Evolutionary conservation across 2,797 vertebrate species (phyloP).

Genomic region (Acrossocheilus wenchowensis): DNA sequence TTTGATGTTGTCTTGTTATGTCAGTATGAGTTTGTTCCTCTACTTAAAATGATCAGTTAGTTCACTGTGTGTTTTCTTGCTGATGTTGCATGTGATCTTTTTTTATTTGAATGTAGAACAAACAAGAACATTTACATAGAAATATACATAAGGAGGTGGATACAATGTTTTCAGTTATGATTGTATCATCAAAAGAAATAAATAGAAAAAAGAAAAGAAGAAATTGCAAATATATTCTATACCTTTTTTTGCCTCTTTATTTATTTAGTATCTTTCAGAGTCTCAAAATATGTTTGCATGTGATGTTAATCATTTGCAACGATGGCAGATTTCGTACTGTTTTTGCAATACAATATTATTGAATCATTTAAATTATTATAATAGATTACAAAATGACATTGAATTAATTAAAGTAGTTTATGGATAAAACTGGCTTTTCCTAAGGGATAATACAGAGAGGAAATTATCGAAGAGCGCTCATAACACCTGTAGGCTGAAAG

Average conservation of each 20-base stretch:
- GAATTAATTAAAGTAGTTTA: not conserved
- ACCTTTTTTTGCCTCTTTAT: not conserved
- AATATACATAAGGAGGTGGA: not conserved
- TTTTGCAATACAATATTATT: not conserved
- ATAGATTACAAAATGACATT: not conserved
- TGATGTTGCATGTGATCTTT: not conserved
- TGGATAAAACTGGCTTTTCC: not conserved
- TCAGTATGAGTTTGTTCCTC: not conserved
- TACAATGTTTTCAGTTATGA: not conserved
- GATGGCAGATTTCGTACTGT: not conserved
- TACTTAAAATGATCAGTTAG: not conserved
- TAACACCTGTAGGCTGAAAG: slow-evolving; percentile 48
- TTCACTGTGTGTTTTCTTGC: not conserved
- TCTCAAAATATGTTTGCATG: not conserved
- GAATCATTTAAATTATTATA: not conserved
- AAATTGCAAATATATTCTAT: not conserved
- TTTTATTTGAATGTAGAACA: not conserved
- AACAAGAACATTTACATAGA: not conserved
- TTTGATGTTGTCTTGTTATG: not conserved
- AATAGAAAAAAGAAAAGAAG: not conserved
- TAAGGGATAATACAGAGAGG: not conserved
- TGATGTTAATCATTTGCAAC: not conserved
- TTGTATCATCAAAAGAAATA: not conserved
- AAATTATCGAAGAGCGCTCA: not conserved
- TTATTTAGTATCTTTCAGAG: not conserved